Base-by-base conservation (phyloP, 2,888 invertebrate genomes). In the Julus scanicus region DNA sequence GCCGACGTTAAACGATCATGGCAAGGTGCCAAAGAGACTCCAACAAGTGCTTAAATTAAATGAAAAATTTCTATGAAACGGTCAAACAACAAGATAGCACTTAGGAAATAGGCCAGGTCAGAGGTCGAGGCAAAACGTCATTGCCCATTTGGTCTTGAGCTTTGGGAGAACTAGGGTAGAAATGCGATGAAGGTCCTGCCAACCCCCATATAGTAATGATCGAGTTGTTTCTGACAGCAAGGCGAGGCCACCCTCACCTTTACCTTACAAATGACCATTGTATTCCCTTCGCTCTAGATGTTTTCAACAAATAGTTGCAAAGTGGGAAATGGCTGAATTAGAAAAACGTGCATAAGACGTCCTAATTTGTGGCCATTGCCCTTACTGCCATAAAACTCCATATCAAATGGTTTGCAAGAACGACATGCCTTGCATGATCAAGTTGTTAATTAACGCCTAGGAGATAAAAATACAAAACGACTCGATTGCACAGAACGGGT, bases 401-500 rank as follows among this genome's bases (percentile, higher is more conserved):
- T 15, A 63, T n/a, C 63, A 63, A 1, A 20, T 9, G n/a, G 20
- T 5, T 63, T 63, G 20, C 63, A 63, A n/a, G 63, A 20, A 63
- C 63, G 63, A 15, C 20, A 20, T 49, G 49, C 2, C 49, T 49
- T 49, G 49, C 49, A 49, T 49, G 49, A 49, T 11, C 49, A 49
- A 49, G 49, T 13, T 63, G 20, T 63, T 63, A 63, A 63, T 63
- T 63, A 63, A 63, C 63, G 63, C 63, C 63, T 63, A n/a, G 63
- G 4, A 20, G 20, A 20, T 63, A 20, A 63, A 63, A 63, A 63
- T 63, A 20, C 63, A 63, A 20, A 63, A 5, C 6, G 15, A 15
- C 15, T 5, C 5, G 20, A 17, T 57, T 63, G 63, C n/a, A 15
- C 11, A 63, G 63, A 63, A 20, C 63, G 8, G 15, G 63, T 63